phyloP scores from a whole-genome alignment of 1,140 invertebrate genomes.

The Ctenoplectra terminalis region DNA sequence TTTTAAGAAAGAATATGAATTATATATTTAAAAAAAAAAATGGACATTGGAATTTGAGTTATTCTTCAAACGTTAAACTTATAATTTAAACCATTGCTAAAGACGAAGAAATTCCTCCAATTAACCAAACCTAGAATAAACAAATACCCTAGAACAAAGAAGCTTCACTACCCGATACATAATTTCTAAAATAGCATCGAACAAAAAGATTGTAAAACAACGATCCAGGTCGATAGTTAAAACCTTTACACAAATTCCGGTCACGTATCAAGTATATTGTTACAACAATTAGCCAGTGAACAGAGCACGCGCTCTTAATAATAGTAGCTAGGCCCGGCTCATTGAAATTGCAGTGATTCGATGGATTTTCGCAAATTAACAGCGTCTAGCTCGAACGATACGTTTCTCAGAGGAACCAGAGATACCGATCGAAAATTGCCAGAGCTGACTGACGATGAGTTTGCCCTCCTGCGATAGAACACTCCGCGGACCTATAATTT shows the following conservation, averaged over 20 bases:
- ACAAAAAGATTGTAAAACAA: not conserved
- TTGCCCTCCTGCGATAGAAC: conserved; percentile 41
- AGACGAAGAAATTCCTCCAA: not conserved
- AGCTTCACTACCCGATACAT: not conserved
- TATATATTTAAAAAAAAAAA: too few relatives aligned
- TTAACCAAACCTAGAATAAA: not conserved
- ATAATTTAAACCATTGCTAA: too few relatives aligned
- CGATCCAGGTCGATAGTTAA: not conserved
- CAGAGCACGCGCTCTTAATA: conserved; percentile 37
- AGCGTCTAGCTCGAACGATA: conserved; percentile 1
- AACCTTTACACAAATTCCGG: conserved; percentile 6
- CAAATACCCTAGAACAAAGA: not conserved
- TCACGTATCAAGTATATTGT: conserved; percentile 33
- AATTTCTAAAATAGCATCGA: not conserved
- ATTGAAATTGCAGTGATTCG: conserved; percentile 36
- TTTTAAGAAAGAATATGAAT: too few relatives aligned
- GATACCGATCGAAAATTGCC: conserved; percentile 64
- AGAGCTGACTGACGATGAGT: conserved; percentile 30
- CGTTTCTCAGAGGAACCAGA: conserved; percentile 10
- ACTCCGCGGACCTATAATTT: conserved; percentile 62
- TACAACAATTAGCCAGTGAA: conserved; percentile 46
- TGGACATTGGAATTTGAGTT: too few relatives aligned
- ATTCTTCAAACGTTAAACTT: too few relatives aligned
- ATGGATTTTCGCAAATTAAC: conserved; percentile 52
- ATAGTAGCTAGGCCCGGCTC: conserved; percentile 14